Percentiles rank a stretch among this genome's conserved stretches.
Conservation (phyloP, 2,888 invertebrate species). For the Doris montereyensis region DNA sequence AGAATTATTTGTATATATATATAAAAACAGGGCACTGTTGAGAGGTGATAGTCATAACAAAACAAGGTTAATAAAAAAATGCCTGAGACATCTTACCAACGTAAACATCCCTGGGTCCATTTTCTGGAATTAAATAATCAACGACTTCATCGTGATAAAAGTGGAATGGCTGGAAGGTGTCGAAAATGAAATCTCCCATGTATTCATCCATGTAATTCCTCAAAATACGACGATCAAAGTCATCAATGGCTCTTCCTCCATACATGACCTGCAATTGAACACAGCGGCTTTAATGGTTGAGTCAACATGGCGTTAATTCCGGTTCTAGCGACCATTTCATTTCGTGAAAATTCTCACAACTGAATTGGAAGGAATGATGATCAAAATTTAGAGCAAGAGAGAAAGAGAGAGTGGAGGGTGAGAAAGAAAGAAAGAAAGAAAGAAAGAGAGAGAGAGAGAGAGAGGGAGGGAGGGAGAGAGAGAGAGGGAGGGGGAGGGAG, state of each 20-base stretch:
- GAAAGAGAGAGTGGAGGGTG: no score
- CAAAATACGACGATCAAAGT: conserved; percentile 89
- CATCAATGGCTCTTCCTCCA: conserved; percentile 93
- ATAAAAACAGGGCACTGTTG: background rate
- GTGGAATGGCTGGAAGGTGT: conserved; percentile 91
- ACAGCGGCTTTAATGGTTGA: no score
- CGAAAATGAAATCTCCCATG: conserved; percentile 94
- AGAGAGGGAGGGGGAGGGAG: no score
- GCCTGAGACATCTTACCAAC: conserved; percentile 56
- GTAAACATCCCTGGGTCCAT: conserved; percentile 68
- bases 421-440: no score
- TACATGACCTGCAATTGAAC: conserved; percentile 91
- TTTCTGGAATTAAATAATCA: conserved; percentile 84
- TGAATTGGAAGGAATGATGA: no score
- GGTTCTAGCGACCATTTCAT: no score
- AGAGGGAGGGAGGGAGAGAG: no score
- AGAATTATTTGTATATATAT: background rate
- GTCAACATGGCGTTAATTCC: no score
- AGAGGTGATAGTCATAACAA: background rate
- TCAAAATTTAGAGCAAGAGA: no score
- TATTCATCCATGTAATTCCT: conserved; percentile 94
- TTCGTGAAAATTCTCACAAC: no score
- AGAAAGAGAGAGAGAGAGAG: no score
- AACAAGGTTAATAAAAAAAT: background rate
- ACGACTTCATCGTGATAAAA: conserved; percentile 84